Evolutionary conservation across 2,888 invertebrate genomes (phyloP).

Genomic region (Pecten maximus): DNA sequence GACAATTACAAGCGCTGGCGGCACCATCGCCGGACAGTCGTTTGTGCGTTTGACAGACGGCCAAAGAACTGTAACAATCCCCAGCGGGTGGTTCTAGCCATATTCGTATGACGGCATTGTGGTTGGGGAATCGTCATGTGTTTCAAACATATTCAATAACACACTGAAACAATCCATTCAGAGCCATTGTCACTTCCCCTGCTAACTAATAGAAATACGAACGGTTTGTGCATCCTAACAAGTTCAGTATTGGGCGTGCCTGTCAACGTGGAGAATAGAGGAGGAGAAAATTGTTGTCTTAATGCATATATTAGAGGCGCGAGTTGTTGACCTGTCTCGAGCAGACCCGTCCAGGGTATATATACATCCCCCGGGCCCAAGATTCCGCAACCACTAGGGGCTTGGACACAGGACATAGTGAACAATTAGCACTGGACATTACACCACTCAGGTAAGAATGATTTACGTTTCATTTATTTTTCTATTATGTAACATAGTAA

Average conservation of each 20-base stretch:
- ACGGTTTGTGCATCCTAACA: constrained; percentile 15
- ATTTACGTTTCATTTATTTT: not conserved
- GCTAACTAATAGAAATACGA: constrained; percentile 5
- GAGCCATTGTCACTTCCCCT: not conserved
- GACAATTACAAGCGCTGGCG: constrained; percentile 30
- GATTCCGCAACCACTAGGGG: not conserved
- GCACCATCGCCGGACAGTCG: not conserved
- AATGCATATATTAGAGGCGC: not conserved
- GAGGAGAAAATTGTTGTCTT: not conserved
- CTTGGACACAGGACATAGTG: not conserved
- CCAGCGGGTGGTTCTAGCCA: not conserved
- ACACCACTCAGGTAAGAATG: not conserved
- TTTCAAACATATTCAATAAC: constrained; percentile 35
- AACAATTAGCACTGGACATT: not conserved
- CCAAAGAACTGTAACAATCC: not conserved
- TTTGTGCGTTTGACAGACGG: constrained; percentile 26
- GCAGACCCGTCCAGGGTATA: not conserved
- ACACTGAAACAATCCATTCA: constrained; percentile 3
- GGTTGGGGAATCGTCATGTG: constrained; percentile 1
- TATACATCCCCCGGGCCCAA: not conserved
- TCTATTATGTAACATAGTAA: too few species aligned
- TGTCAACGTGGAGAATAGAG: not conserved
- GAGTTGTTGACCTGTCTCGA: not conserved
- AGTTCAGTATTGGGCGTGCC: not conserved
- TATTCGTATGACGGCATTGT: constrained; percentile 10